phyloP scores from a whole-genome alignment of 2,113 vertebrate genomes.

The Poecilia latipinna region DNA sequence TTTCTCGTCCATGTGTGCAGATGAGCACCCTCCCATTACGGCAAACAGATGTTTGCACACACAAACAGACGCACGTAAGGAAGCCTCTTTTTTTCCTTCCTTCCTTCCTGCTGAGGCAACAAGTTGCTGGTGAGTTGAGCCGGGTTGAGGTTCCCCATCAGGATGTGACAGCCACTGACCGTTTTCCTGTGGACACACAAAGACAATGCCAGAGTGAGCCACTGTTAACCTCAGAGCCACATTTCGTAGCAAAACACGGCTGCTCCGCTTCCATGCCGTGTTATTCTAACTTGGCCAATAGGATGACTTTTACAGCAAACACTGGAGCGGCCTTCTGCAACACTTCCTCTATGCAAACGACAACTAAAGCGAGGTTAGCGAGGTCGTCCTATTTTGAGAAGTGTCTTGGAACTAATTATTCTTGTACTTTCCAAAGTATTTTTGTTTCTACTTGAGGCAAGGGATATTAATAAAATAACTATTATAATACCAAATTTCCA shows the following conservation, averaged over 20 bases:
- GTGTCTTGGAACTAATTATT: no score
- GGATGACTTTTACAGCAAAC: slow-evolving; percentile 48
- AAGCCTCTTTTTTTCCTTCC: neutral
- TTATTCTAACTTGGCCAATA: slow-evolving; percentile 46
- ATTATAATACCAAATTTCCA: no score
- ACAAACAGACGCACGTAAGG: slow-evolving; percentile 2
- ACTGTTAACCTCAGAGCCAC: slow-evolving; percentile 60
- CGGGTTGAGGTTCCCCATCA: slow-evolving; percentile 41
- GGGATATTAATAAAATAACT: no score
- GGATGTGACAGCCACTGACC: slow-evolving; percentile 55
- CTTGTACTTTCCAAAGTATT: no score
- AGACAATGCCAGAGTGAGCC: slow-evolving; percentile 61
- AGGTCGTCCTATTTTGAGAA: slow-evolving; percentile 4
- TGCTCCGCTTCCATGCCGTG: slow-evolving; percentile 53
- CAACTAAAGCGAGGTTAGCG: slow-evolving; percentile 7
- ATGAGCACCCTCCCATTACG: slow-evolving; percentile 15
- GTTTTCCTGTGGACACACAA: slow-evolving; percentile 52
- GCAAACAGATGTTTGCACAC: slow-evolving; percentile 20
- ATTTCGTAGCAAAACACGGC: slow-evolving; percentile 50
- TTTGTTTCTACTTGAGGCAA: no score
- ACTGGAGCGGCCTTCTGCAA: slow-evolving; percentile 24
- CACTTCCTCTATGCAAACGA: slow-evolving; percentile 45
- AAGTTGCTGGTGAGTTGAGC: slow-evolving; percentile 43
- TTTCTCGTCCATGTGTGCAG: slow-evolving; percentile 4
- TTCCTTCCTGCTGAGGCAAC: slow-evolving; percentile 56